Conservation (phyloP, 2,888 invertebrate species). For the Linyphia triangularis region DNA sequence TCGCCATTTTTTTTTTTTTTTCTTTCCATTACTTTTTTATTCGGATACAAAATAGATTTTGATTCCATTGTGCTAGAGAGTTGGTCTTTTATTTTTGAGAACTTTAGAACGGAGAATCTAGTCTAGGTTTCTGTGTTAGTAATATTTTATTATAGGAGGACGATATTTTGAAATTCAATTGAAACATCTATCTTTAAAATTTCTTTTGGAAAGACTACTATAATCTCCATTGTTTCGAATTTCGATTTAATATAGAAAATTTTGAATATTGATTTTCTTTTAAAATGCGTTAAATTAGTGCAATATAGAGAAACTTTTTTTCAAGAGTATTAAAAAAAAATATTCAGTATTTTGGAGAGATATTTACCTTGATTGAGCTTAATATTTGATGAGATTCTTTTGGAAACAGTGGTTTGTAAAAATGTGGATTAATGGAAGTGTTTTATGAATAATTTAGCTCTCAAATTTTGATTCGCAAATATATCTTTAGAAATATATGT, state of each 20-base stretch:
- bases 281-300: no score
- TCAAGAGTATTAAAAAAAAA: no score
- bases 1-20: slow-evolving; percentile 43
- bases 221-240: background rate
- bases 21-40: slow-evolving; percentile 65
- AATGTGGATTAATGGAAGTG: no score
- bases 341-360: no score
- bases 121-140: slow-evolving; percentile 25
- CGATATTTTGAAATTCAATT: background rate
- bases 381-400: no score
- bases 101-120: background rate
- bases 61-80: slow-evolving; percentile 24
- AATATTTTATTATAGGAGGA: slow-evolving; percentile 43
- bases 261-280: no score
- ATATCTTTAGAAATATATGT: no score
- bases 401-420: no score
- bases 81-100: background rate
- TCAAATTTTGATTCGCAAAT: no score
- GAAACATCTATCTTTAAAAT: background rate
- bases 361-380: no score
- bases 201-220: background rate
- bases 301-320: no score
- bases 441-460: no score
- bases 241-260: background rate
- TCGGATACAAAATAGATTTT: slow-evolving; percentile 52